phyloP scores from a whole-genome alignment of 2,113 vertebrate genomes.

The Rutilus rutilus region DNA sequence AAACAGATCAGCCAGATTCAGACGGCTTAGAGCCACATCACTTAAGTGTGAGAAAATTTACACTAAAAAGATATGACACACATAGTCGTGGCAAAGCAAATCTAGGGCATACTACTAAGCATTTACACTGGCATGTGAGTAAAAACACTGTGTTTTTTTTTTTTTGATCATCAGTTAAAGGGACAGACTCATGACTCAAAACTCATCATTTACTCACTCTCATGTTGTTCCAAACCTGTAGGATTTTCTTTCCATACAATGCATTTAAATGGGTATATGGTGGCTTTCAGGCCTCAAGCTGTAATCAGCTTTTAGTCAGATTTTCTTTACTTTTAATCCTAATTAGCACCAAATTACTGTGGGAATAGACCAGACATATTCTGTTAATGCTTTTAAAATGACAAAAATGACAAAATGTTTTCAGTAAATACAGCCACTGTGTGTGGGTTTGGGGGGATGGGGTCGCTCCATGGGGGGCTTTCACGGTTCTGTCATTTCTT shows the following conservation, averaged over 20 bases:
- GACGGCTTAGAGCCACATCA: neutral
- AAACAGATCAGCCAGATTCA: slow-evolving; percentile 15
- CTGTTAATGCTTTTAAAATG: no score
- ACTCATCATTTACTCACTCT: neutral
- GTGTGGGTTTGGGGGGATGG: neutral
- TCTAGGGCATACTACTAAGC: neutral
- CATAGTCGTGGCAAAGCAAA: slow-evolving; percentile 8
- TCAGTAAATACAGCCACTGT: neutral
- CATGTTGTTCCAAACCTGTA: neutral
- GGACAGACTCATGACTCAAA: neutral
- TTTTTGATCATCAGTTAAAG: neutral
- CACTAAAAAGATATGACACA: neutral
- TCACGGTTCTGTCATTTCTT: neutral
- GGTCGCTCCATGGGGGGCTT: neutral
- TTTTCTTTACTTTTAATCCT: no score
- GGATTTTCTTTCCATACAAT: neutral
- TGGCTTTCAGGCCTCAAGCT: no score
- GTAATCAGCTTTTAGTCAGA: no score
- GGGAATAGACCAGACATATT: no score
- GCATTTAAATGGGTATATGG: no score
- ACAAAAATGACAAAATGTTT: neutral
- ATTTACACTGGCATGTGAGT: neutral
- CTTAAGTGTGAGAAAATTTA: slow-evolving; percentile 32
- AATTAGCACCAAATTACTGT: no score
- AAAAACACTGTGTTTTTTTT: neutral